Base-by-base conservation (phyloP, 2,113 vertebrate genomes). In the Tachysurus fulvidraco region DNA sequence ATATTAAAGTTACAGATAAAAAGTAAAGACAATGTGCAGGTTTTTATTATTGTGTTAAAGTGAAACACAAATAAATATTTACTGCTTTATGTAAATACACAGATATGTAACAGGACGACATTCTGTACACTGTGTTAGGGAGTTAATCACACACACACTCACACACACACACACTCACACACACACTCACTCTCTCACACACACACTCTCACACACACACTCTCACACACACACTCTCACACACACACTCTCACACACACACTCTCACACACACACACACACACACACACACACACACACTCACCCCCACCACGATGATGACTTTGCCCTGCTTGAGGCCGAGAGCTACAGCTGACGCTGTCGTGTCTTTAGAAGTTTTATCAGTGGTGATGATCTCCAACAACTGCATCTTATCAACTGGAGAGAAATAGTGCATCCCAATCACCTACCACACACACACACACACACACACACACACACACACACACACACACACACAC, bases 361-460 rank as follows among this genome's bases (percentile, higher is more conserved):
- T 95, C 0, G 98, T 97, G 93, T 99, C 97, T 86, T 95, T 95
- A 0, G 98, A 98, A 0, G 98, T 99, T 90, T 98, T 95, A 7
- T 97, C 95, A 0, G 97, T 98, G 69, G 97, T 99, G 92, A 99
- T 97, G 87, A 99, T 98, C 93, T 99, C 98, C 79, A 99, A 95
- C 21, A 99, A 94, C 94, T 99, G 98, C 98, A 99, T 99, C 92
- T 96, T 99, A 93, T 99, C 98, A 44, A 98, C 98, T 0, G 98
- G 97, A 81, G 97, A 99, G 94, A 99, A 99, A 94, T 99, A 99
- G 93, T 99, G 98, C 97, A 99, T 99, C 86, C 98, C 98, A 0
- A 99, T 94, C 79, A 99, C 97, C 98, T 99, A 57, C 3, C 46
- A 73, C 17, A 87, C 60, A 30, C 59, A 36, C 14, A 65, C 10